Conservation (phyloP, 2,888 invertebrate species). For the Eledona agricola region DNA sequence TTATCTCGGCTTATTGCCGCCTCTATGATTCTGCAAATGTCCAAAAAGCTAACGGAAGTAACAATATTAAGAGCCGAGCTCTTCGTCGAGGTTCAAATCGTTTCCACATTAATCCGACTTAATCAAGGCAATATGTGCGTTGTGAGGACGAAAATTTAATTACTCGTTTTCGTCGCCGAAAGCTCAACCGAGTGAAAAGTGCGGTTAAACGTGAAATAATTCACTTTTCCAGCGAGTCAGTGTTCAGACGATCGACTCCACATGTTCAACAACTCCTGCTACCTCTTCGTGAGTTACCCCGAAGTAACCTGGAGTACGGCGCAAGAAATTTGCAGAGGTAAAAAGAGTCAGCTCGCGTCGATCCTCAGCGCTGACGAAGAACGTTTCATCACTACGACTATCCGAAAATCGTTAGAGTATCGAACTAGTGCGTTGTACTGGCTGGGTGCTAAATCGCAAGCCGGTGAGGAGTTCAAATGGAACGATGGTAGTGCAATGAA, state of each 20-base stretch:
- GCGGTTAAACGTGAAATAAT: neutral
- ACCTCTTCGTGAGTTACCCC: conserved; percentile 79
- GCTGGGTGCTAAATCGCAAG: conserved; percentile 71
- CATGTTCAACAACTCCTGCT: conserved; percentile 76
- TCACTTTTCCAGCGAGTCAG: conserved; percentile 55
- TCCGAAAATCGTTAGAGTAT: conserved; percentile 76
- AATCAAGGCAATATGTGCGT: no score
- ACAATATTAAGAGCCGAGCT: no score
- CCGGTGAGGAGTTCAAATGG: conserved; percentile 68
- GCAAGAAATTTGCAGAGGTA: conserved; percentile 74
- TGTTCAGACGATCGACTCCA: conserved; percentile 77
- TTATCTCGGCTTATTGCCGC: no score
- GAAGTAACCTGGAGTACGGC: conserved; percentile 79
- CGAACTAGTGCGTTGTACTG: conserved; percentile 78
- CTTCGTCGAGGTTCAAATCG: no score
- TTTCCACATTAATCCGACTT: no score
- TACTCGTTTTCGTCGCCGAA: no score
- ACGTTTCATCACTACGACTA: conserved; percentile 73
- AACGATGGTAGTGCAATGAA: conserved; percentile 66
- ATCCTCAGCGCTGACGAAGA: conserved; percentile 75
- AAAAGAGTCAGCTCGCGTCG: conserved; percentile 76
- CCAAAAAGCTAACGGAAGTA: no score
- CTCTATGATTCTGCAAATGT: no score
- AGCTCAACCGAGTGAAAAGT: no score
- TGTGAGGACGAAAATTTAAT: no score